Conservation (phyloP, 2,888 invertebrate species). For the Campopleginae sp. region DNA sequence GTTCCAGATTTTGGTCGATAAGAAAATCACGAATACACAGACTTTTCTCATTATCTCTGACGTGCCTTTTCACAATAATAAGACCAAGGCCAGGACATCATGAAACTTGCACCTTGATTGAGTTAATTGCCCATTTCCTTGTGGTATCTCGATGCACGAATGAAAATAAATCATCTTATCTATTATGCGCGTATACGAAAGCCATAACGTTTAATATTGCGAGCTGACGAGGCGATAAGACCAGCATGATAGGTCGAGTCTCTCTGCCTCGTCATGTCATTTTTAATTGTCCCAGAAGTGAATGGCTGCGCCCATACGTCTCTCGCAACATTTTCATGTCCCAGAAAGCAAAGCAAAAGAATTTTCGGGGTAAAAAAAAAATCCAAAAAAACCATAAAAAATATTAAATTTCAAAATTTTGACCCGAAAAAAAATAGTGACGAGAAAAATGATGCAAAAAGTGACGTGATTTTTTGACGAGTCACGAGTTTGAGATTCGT, state of each 20-base stretch:
- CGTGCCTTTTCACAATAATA: conserved; percentile 22
- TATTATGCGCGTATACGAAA: conserved; percentile 23
- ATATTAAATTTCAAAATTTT: too few relatives aligned
- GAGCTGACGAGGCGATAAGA: conserved; percentile 36
- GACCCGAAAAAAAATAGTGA: not conserved
- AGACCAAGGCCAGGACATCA: conserved; percentile 36
- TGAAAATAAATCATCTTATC: conserved; percentile 38
- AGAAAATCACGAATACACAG: not conserved
- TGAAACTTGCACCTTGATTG: conserved; percentile 37
- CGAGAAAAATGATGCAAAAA: not conserved
- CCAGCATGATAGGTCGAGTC: not conserved
- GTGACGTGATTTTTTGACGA: not conserved
- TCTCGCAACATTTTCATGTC: conserved; percentile 5
- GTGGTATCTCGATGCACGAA: conserved; percentile 19
- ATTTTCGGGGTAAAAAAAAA: not conserved
- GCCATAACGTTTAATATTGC: conserved; percentile 37
- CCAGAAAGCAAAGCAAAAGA: not conserved
- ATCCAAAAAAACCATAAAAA: too few relatives aligned
- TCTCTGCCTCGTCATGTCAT: conserved; percentile 12
- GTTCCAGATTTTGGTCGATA: not conserved
- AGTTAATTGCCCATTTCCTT: conserved; percentile 52
- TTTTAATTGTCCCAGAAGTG: conserved; percentile 15
- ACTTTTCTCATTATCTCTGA: not conserved
- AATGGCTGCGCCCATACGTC: conserved; percentile 8
- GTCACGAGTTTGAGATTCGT: conserved; percentile 26